A percentile compares a stretch with the other conserved stretches of the same genome.
Conservation (phyloP, 2,888 invertebrate genomes). For the Drosophila setosimentum region DNA sequence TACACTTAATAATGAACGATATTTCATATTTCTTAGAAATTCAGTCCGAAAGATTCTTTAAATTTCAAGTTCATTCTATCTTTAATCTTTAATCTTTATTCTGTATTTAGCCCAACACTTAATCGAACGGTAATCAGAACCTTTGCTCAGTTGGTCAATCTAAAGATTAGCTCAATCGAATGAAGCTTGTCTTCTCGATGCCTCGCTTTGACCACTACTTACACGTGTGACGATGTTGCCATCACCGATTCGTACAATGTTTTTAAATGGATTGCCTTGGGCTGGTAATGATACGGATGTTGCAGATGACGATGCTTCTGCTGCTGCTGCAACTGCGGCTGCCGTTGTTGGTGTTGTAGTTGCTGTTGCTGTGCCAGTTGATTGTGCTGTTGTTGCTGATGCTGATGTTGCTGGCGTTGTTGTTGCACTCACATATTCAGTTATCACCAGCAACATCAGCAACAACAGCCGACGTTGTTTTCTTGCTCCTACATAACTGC, state of each 20-base stretch:
- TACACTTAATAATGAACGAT: not conserved
- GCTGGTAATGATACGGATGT: slow-evolving; percentile 24
- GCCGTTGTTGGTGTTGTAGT: slow-evolving; percentile 33
- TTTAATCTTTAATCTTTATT: not conserved
- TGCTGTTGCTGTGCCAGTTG: slow-evolving; percentile 38
- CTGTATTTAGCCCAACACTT: not conserved
- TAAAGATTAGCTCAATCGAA: not conserved
- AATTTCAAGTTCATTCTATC: not conserved
- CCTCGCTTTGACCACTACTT: slow-evolving; percentile 50
- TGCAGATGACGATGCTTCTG: slow-evolving; percentile 18
- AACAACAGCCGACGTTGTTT: slow-evolving; percentile 41
- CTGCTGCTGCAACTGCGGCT: slow-evolving; percentile 27
- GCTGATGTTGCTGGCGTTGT: slow-evolving; percentile 54
- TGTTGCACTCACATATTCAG: slow-evolving; percentile 62
- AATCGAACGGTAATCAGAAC: not conserved
- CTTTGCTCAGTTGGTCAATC: not conserved
- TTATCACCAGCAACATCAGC: slow-evolving; percentile 60
- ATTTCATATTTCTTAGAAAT: not conserved
- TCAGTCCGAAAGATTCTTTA: not conserved
- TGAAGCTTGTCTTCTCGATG: not conserved
- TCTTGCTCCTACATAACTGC: slow-evolving; percentile 41
- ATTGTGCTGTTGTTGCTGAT: slow-evolving; percentile 36
- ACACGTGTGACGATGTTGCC: slow-evolving; percentile 83
- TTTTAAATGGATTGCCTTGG: slow-evolving; percentile 71
- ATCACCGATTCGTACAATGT: slow-evolving; percentile 82